Percentiles rank a stretch among this genome's conserved stretches.
Evolutionary conservation across 2,797 vertebrate species (phyloP).

Genomic region (Clamator glandarius): DNA sequence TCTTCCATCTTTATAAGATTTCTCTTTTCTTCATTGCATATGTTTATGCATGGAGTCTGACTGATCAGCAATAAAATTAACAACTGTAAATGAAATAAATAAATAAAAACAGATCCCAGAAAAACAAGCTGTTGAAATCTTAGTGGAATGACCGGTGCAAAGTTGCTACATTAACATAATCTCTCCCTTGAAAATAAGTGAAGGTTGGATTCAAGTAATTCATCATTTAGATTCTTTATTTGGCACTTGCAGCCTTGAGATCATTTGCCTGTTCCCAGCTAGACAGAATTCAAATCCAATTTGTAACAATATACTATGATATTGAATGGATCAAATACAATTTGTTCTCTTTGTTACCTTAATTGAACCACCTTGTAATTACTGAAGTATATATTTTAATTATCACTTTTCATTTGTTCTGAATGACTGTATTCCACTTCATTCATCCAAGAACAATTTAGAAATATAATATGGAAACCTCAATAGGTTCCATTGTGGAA

Average conservation of each 20-base stretch:
- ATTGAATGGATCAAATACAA: conserved; percentile 48
- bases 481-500: conserved; percentile 30
- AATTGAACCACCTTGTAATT: conserved; percentile 60
- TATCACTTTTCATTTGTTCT: conserved; percentile 44
- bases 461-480: conserved; percentile 43
- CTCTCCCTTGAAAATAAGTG: conserved; percentile 2
- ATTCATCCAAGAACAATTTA: conserved; percentile 49
- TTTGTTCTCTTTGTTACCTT: conserved; percentile 44
- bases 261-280: neutral
- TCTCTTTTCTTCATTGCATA: neutral
- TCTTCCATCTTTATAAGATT: neutral
- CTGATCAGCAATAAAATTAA: neutral
- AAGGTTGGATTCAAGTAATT: conserved; percentile 1
- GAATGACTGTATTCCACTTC: conserved; percentile 30
- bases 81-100: neutral
- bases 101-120: neutral
- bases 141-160: neutral
- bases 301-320: conserved; percentile 50
- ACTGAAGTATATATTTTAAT: conserved; percentile 49
- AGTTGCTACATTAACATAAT: neutral
- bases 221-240: neutral
- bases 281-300: conserved; percentile 52
- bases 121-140: neutral
- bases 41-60: neutral
- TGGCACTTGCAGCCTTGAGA: neutral